These are phyloP conservation scores for Apis mellifera DNA, from an alignment of 1,140 invertebrate genomes.

Conservation along the genomic window DNA sequence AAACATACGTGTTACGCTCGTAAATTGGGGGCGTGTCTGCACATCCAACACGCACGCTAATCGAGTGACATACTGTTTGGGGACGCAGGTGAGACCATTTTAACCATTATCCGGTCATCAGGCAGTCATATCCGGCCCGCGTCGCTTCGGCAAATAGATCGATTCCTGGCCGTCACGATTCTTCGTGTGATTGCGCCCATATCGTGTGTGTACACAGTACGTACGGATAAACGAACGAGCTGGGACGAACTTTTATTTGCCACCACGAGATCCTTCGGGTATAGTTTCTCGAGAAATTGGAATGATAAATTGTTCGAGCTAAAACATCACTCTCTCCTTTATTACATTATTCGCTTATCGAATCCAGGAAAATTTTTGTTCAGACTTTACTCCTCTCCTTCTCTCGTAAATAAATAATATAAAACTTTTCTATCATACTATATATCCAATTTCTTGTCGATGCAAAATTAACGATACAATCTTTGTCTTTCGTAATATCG, in stretches of 20 bases:
- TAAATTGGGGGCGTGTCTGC: background rate
- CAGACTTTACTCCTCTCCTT: no score
- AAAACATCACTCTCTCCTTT: no score
- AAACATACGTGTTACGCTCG: background rate
- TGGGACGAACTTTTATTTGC: background rate
- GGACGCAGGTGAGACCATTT: constrained; percentile 39
- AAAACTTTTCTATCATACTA: no score
- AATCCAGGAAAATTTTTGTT: no score
- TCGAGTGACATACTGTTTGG: constrained; percentile 27
- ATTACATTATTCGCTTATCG: no score
- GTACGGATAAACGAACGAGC: background rate
- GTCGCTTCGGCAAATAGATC: constrained; percentile 27
- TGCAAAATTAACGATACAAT: no score
- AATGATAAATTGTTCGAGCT: no score
- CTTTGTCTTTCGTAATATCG: no score
- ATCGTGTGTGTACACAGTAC: no score
- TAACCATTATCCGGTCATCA: constrained; percentile 33
- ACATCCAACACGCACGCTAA: constrained; percentile 15
- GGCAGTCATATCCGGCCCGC: constrained; percentile 37
- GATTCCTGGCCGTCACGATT: constrained; percentile 10
- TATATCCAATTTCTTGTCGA: no score
- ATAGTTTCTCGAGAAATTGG: background rate
- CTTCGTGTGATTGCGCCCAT: constrained; percentile 14
- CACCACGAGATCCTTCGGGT: no score
- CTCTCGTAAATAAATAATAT: no score